Conservation (phyloP, 2,888 invertebrate genomes). For the Aphrophora alni region DNA sequence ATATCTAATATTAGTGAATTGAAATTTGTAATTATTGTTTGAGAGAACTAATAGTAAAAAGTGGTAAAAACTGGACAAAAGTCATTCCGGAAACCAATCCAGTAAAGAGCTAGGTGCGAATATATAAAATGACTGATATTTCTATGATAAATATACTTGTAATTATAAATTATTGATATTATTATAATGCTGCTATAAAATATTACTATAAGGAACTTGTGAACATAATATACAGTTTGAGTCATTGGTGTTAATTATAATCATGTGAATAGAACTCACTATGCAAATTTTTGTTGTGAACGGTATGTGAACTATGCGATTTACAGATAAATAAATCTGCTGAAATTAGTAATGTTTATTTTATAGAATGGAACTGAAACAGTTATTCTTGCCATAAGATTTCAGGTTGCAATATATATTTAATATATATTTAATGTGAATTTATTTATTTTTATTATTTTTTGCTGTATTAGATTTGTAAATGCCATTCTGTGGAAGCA, state of each 20-base stretch:
- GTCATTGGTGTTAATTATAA: constrained; percentile 6
- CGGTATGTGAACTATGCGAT: not conserved
- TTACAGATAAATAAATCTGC: not conserved
- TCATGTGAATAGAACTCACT: not conserved
- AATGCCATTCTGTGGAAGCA: not conserved
- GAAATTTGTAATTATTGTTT: not conserved
- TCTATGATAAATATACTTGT: constrained; percentile 1
- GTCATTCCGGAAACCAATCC: not conserved
- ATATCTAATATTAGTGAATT: not conserved
- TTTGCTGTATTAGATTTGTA: constrained; percentile 5
- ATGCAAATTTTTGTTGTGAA: not conserved
- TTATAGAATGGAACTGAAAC: not conserved
- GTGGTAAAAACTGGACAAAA: not conserved
- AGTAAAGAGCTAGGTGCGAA: not conserved
- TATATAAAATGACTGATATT: not conserved
- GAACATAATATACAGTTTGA: not conserved
- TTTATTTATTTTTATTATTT: not conserved
- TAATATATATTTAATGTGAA: not conserved
- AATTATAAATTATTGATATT: constrained; percentile 9
- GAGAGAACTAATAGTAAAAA: not conserved
- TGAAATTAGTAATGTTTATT: not conserved
- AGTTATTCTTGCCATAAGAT: constrained; percentile 5
- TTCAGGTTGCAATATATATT: not conserved
- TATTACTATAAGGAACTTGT: not conserved
- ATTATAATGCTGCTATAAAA: not conserved